phyloP scores from a whole-genome alignment of 2,888 invertebrate genomes.

The Cephus sareptanus region DNA sequence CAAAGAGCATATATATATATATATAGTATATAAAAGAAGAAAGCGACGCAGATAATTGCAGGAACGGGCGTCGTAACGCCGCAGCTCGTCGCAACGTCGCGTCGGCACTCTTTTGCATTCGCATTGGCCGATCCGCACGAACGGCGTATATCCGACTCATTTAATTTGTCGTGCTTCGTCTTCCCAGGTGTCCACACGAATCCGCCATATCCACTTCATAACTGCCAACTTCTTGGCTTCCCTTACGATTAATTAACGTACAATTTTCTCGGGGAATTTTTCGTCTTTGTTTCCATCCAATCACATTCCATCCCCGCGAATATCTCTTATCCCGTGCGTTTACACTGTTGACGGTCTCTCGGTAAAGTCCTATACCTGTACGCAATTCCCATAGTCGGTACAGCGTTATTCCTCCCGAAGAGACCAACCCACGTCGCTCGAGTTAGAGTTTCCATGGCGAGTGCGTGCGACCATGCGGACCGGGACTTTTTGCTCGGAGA shows the following conservation, averaged over 20 bases:
- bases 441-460: not conserved
- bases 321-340: not conserved
- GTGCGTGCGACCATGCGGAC: slow-evolving; percentile 53
- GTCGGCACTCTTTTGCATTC: not conserved
- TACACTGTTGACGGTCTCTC: not conserved
- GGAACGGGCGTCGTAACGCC: slow-evolving; percentile 12
- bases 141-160: not conserved
- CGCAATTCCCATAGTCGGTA: not conserved
- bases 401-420: not conserved
- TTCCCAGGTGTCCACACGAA: not conserved
- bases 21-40: not conserved
- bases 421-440: not conserved
- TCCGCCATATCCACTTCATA: not conserved
- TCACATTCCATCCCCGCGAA: not conserved
- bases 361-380: not conserved
- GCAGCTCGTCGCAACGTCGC: not conserved
- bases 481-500: slow-evolving; percentile 43
- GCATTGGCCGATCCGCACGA: not conserved
- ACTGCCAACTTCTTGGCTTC: not conserved
- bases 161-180: not conserved
- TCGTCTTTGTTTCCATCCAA: not conserved
- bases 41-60: slow-evolving; percentile 18
- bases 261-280: not conserved
- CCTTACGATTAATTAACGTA: not conserved
- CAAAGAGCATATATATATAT: not conserved